Evolutionary conservation across 2,113 vertebrate genomes (phyloP).

Genomic region (Gallinago undulata): DNA sequence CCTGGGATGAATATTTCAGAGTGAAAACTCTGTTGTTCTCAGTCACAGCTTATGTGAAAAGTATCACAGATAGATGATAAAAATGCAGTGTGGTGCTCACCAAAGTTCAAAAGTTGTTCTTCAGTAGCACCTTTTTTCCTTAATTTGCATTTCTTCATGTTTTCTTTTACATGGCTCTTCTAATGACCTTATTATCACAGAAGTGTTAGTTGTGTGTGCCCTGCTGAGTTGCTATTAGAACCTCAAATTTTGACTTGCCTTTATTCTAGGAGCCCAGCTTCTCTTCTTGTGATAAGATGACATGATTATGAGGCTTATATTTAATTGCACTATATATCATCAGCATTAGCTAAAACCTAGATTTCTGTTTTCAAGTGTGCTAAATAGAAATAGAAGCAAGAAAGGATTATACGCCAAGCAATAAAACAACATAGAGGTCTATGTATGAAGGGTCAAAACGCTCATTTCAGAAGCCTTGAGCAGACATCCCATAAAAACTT

Average conservation of each 20-base stretch:
- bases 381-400: neutral
- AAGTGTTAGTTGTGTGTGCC: neutral
- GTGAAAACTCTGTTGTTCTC: neutral
- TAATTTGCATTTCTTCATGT: neutral
- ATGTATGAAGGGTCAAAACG: neutral
- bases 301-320: neutral
- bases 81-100: neutral
- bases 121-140: neutral
- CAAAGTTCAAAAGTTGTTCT: neutral
- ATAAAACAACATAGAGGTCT: neutral
- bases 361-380: neutral
- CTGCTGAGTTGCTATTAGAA: neutral
- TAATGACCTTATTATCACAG: neutral
- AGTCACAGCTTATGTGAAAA: neutral
- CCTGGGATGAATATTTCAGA: neutral
- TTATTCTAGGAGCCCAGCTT: neutral
- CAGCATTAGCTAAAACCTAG: neutral
- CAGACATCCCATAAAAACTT: neutral
- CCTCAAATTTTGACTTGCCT: neutral
- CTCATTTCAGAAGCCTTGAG: neutral
- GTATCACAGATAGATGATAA: neutral
- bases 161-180: neutral
- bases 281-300: neutral
- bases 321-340: neutral
- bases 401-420: neutral